A percentile compares a stretch with the other conserved stretches of the same genome.
These are phyloP conservation scores for Acipenser ruthenus DNA, from an alignment of 2,797 vertebrate species.

Conservation along the genomic window DNA sequence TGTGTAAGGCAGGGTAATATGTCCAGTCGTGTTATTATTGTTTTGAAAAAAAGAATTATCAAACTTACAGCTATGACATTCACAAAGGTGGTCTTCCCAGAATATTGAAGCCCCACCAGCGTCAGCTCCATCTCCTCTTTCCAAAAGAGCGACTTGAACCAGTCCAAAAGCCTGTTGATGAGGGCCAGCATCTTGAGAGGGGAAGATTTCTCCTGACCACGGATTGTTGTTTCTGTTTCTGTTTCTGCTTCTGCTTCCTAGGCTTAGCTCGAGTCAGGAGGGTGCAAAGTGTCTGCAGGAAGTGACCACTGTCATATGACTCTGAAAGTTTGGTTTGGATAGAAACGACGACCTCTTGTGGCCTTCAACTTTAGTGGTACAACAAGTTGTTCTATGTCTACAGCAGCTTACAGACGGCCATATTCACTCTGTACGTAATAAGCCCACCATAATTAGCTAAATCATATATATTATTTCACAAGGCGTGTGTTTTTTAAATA, in stretches of 20 bases:
- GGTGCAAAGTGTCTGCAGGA: constrained; percentile 29
- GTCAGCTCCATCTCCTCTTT: constrained; percentile 68
- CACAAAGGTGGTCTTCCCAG: constrained; percentile 63
- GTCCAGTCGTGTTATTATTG: not conserved
- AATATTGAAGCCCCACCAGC: constrained; percentile 61
- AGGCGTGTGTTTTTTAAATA: no score
- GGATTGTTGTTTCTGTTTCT: constrained; percentile 20
- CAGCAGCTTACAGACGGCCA: no score
- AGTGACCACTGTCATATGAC: constrained; percentile 39
- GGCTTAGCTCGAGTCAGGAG: constrained; percentile 9
- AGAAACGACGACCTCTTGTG: not conserved
- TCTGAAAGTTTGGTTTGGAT: constrained; percentile 1
- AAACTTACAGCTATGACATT: constrained; percentile 62
- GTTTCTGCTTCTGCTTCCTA: not conserved
- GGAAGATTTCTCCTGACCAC: constrained; percentile 7
- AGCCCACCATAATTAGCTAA: not conserved
- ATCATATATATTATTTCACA: no score
- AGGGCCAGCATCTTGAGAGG: constrained; percentile 67
- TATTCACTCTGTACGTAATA: not conserved
- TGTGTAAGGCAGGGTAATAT: not conserved
- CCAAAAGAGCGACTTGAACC: constrained; percentile 63
- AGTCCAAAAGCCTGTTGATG: constrained; percentile 60
- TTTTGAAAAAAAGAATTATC: constrained; percentile 4
- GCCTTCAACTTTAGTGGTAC: not conserved
- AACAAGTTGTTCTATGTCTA: not conserved